These are phyloP conservation scores for Porites cylindrica DNA, from an alignment of 92 coral and sea anemone genomes.

Conservation along the genomic window DNA sequence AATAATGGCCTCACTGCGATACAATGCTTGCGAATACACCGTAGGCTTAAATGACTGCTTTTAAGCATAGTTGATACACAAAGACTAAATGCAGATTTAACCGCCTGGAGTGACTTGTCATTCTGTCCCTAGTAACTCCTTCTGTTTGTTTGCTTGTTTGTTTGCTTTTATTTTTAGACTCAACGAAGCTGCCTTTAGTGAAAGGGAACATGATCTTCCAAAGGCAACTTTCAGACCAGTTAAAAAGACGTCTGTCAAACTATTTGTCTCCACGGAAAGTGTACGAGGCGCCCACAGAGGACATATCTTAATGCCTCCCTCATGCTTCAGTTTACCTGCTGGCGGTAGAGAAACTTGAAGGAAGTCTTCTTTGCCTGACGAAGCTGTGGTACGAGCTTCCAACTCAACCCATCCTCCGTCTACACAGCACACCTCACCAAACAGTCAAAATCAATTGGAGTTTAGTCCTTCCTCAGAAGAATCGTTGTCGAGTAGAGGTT, in stretches of 20 bases:
- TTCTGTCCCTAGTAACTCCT: no score
- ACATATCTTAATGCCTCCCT: conserved; percentile 62
- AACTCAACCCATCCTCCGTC: conserved; percentile 24
- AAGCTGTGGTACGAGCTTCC: conserved; percentile 29
- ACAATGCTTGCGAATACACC: no score
- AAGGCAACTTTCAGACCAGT: neutral
- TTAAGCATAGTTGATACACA: no score
- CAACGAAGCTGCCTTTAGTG: neutral
- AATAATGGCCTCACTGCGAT: no score
- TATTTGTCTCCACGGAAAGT: neutral
- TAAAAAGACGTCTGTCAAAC: neutral
- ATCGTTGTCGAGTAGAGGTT: conserved; percentile 24
- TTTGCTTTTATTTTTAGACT: neutral
- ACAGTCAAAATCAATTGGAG: conserved; percentile 13
- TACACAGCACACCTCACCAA: conserved; percentile 49
- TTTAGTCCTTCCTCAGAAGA: conserved; percentile 21
- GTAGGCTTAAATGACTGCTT: no score
- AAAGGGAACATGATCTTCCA: neutral
- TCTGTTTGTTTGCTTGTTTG: no score
- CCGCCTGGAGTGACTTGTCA: no score
- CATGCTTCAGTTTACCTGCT: conserved; percentile 49
- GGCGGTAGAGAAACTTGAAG: conserved; percentile 6
- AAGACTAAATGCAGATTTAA: no score
- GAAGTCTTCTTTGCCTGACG: conserved; percentile 15
- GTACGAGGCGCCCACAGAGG: neutral